These are phyloP conservation scores for Gallinago stenura DNA, from an alignment of 2,797 vertebrate species.

Conservation along the genomic window DNA sequence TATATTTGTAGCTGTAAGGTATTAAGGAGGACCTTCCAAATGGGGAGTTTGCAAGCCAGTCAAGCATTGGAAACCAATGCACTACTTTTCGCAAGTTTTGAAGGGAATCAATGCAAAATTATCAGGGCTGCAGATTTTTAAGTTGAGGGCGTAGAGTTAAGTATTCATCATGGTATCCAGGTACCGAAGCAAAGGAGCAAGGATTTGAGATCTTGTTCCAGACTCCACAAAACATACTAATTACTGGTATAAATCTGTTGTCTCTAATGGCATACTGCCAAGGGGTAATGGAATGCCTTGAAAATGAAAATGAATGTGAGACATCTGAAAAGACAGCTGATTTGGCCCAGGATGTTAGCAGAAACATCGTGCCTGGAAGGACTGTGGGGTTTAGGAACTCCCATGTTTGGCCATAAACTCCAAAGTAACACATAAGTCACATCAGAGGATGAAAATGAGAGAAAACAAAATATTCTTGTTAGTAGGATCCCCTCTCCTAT, in stretches of 20 bases:
- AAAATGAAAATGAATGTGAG: conserved; percentile 16
- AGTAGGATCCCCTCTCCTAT: not conserved
- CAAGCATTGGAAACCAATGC: not conserved
- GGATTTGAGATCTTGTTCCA: not conserved
- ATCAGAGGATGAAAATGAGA: not conserved
- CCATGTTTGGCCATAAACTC: not conserved
- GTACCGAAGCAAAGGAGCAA: not conserved
- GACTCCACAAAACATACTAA: not conserved
- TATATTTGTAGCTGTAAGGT: not conserved
- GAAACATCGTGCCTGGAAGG: conserved; percentile 17
- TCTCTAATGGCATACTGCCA: conserved; percentile 6
- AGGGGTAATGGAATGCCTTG: conserved; percentile 1
- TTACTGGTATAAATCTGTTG: conserved; percentile 15
- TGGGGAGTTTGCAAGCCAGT: not conserved
- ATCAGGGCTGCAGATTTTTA: not conserved
- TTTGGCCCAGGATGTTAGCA: conserved; percentile 25
- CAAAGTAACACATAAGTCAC: conserved; percentile 9
- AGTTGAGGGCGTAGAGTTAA: not conserved
- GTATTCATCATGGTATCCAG: not conserved
- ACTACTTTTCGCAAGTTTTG: not conserved
- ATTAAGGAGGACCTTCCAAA: not conserved
- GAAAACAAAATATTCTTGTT: conserved; percentile 18
- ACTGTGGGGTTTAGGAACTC: not conserved
- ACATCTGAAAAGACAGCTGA: conserved; percentile 18
- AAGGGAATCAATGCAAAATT: not conserved